A percentile compares a stretch with the other conserved stretches of the same genome.
Evolutionary conservation across 2,797 vertebrate species (phyloP).

Genomic region (Siniperca obscura): DNA sequence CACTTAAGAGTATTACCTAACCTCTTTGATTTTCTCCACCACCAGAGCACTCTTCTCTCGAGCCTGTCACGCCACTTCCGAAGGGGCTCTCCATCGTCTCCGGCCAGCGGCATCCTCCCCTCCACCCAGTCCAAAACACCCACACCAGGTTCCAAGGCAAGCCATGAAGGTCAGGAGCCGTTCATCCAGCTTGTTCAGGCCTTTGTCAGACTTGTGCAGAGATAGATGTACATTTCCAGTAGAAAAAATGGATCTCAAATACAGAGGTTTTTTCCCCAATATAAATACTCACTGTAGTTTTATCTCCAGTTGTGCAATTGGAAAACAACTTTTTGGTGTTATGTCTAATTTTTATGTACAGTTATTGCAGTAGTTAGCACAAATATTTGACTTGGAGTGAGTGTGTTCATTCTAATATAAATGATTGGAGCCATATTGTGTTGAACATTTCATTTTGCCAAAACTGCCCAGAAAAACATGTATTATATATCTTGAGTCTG

Average conservation of each 20-base stretch:
- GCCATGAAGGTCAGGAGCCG: constrained; percentile 94
- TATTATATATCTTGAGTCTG: constrained; percentile 7
- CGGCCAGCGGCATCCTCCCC: constrained; percentile 89
- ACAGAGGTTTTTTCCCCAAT: neutral
- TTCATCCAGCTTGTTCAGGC: constrained; percentile 97
- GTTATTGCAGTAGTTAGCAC: constrained; percentile 27
- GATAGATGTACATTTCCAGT: constrained; percentile 85
- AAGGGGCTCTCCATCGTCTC: constrained; percentile 92
- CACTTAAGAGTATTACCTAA: neutral
- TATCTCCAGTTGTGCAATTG: constrained; percentile 16
- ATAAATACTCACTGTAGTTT: neutral
- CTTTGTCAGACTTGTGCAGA: constrained; percentile 94
- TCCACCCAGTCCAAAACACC: constrained; percentile 90
- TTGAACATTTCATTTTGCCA: constrained; percentile 46
- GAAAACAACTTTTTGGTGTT: neutral
- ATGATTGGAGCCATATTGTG: constrained; percentile 11
- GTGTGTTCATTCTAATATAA: constrained; percentile 29
- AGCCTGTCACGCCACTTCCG: constrained; percentile 95
- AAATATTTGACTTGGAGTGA: constrained; percentile 4
- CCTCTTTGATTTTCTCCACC: neutral
- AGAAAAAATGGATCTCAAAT: neutral
- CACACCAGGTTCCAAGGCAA: constrained; percentile 86
- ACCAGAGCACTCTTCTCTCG: constrained; percentile 94
- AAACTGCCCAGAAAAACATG: constrained; percentile 32
- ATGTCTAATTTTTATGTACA: neutral